phyloP scores from a whole-genome alignment of 2,113 vertebrate species.

The Saguinus midas region DNA sequence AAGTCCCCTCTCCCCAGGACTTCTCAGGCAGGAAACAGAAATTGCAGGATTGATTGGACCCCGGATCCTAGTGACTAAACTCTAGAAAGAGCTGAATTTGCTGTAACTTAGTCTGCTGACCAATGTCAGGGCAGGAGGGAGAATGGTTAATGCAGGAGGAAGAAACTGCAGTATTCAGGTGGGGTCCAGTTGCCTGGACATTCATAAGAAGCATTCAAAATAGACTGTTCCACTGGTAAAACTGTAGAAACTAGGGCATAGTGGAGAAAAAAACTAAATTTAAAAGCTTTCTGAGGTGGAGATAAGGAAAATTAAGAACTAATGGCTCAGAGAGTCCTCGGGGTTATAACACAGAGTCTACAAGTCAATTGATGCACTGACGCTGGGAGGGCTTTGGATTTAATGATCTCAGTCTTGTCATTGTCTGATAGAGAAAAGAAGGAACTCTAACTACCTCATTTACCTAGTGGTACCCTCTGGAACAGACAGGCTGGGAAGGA shows the following conservation, averaged over 20 bases:
- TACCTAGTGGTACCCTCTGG: not conserved
- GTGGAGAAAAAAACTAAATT: not conserved
- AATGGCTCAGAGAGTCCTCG: not conserved
- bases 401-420: not conserved
- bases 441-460: not conserved
- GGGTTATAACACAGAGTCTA: not conserved
- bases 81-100: not conserved
- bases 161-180: not conserved
- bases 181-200: not conserved
- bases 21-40: not conserved
- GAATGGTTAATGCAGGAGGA: not conserved
- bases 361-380: not conserved
- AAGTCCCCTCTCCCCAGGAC: not conserved
- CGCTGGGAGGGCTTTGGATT: not conserved
- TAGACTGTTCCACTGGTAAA: not conserved
- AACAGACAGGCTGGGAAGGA: not conserved
- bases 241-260: not conserved
- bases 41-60: not conserved
- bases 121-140: no score
- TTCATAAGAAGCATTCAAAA: not conserved
- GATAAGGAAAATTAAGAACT: not conserved
- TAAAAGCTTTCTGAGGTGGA: not conserved
- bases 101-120: not conserved
- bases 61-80: not conserved
- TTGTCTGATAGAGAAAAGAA: not conserved